Percentiles rank a stretch among this genome's conserved stretches.
These are phyloP conservation scores for Eupithecia dodoneata DNA, from an alignment of 2,888 invertebrate genomes.

Conservation along the genomic window DNA sequence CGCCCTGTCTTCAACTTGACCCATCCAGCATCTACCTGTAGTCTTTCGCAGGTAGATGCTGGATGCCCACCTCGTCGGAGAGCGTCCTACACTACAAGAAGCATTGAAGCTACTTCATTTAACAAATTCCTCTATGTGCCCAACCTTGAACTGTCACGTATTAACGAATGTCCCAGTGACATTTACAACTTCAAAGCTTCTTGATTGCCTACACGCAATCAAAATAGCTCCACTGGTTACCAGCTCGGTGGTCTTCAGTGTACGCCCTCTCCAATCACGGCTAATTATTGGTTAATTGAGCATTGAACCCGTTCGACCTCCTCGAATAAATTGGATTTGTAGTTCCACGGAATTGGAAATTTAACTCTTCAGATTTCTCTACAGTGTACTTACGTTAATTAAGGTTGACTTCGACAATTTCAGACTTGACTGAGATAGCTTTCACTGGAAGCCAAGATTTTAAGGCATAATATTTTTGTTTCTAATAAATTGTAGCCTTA, in stretches of 20 bases:
- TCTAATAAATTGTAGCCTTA: conserved; percentile 21
- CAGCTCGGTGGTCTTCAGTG: conserved; percentile 32
- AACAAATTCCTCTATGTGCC: conserved; percentile 4
- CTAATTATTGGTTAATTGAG: conserved; percentile 56
- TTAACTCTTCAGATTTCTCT: conserved; percentile 44
- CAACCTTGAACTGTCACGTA: conserved; percentile 28
- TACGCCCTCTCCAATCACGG: conserved; percentile 46
- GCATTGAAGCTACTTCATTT: background rate
- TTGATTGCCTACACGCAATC: conserved; percentile 43
- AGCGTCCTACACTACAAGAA: no score
- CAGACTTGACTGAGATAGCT: conserved; percentile 33
- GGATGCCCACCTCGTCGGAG: no score
- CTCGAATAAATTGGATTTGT: conserved; percentile 51
- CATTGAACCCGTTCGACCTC: conserved; percentile 54
- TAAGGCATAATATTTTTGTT: conserved; percentile 25
- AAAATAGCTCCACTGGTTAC: conserved; percentile 42
- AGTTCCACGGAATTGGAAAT: conserved; percentile 51
- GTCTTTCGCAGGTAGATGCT: no score
- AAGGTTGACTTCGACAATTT: conserved; percentile 41
- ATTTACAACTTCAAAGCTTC: conserved; percentile 36
- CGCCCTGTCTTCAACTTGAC: no score
- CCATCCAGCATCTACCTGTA: no score
- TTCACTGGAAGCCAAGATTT: conserved; percentile 36
- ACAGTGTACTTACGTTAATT: conserved; percentile 44
- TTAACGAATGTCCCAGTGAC: conserved; percentile 29